These are phyloP conservation scores for Pycnomerus fuliginosus DNA, from an alignment of 2,888 invertebrate genomes.

Conservation along the genomic window DNA sequence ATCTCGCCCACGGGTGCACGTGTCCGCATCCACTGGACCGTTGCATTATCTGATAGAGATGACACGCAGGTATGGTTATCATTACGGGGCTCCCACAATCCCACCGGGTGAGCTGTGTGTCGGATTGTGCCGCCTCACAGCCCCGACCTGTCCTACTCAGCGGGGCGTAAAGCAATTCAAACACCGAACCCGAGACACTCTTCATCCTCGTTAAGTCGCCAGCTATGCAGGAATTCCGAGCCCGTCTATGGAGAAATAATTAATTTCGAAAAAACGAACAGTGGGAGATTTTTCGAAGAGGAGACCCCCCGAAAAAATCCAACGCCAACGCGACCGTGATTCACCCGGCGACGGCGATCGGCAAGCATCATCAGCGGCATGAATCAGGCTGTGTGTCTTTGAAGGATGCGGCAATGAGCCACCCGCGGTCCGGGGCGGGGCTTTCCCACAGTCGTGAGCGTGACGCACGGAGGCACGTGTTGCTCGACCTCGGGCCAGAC, in stretches of 20 bases:
- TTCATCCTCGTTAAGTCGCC: not conserved
- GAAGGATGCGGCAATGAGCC: constrained; percentile 36
- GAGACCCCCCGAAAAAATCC: no score
- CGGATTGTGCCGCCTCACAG: constrained; percentile 19
- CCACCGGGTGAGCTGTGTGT: constrained; percentile 16
- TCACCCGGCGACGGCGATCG: constrained; percentile 15
- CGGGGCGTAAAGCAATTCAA: constrained; percentile 26
- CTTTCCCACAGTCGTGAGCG: constrained; percentile 52
- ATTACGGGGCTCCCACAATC: constrained; percentile 22
- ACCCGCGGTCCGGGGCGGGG: constrained; percentile 48
- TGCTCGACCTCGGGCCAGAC: constrained; percentile 51
- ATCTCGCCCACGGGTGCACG: constrained; percentile 26
- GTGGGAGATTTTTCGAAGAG: no score
- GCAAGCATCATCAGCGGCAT: constrained; percentile 21
- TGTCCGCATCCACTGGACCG: constrained; percentile 29
- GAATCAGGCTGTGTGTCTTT: constrained; percentile 23
- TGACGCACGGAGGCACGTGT: constrained; percentile 53
- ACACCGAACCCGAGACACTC: constrained; percentile 10
- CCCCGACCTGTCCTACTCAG: constrained; percentile 24
- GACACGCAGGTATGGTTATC: constrained; percentile 30
- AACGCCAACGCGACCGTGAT: constrained; percentile 10
- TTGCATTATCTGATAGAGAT: constrained; percentile 34
- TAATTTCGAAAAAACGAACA: no score
- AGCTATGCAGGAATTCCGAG: not conserved
- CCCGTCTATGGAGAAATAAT: no score